Evolutionary conservation across 2,888 invertebrate species (phyloP).

Genomic region (Heliconius charithonia): DNA sequence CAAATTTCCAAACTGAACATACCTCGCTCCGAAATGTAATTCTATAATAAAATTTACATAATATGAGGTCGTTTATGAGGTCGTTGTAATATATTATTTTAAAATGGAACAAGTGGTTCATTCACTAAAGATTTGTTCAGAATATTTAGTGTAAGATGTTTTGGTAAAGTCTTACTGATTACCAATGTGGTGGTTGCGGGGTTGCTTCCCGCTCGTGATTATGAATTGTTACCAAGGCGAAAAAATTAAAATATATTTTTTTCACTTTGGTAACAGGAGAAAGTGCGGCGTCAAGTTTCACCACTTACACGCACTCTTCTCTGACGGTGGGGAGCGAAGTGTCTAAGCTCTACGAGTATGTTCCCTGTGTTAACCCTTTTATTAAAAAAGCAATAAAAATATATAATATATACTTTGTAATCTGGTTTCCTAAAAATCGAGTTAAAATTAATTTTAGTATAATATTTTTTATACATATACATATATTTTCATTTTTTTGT

Average conservation of each 20-base stretch:
- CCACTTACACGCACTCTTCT: background rate
- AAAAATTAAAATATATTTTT: background rate
- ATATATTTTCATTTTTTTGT: background rate
- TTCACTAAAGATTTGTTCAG: background rate
- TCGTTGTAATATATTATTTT: slow-evolving; percentile 5
- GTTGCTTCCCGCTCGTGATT: background rate
- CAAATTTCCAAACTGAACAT: slow-evolving; percentile 42
- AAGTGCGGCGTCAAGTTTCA: background rate
- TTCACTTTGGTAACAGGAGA: background rate
- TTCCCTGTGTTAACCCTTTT: too few relatives aligned
- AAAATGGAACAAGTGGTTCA: slow-evolving; percentile 9
- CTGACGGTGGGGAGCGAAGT: background rate
- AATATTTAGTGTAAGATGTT: background rate
- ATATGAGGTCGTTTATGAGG: slow-evolving; percentile 7
- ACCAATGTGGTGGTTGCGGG: background rate
- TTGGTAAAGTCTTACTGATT: background rate
- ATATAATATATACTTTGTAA: background rate
- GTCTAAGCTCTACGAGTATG: background rate
- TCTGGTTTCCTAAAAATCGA: background rate
- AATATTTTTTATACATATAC: too few relatives aligned
- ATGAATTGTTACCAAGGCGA: background rate
- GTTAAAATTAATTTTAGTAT: too few relatives aligned
- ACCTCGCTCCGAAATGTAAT: slow-evolving; percentile 33
- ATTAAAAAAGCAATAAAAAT: too few relatives aligned
- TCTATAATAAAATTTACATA: slow-evolving; percentile 43